Evolutionary conservation across 2,113 vertebrate genomes (phyloP).

Genomic region (Nothoprocta pentlandii): DNA sequence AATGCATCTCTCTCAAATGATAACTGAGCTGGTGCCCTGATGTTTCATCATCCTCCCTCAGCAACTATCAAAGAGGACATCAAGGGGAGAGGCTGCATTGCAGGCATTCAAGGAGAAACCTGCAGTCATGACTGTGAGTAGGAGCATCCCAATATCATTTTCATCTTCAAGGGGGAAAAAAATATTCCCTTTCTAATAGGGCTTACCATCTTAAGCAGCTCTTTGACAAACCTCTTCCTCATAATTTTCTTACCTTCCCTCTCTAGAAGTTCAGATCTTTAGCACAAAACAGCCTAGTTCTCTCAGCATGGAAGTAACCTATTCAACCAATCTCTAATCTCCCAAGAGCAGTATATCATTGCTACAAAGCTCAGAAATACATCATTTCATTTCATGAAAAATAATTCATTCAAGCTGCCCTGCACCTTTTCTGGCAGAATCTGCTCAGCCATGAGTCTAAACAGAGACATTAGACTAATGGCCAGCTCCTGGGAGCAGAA

Average conservation of each 20-base stretch:
- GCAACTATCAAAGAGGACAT: neutral
- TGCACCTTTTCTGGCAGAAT: neutral
- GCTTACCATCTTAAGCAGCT: neutral
- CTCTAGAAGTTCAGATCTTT: neutral
- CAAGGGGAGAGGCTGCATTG: neutral
- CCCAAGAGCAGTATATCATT: neutral
- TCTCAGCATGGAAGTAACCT: neutral
- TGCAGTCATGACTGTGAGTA: neutral
- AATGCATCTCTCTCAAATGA: neutral
- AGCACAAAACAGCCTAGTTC: neutral
- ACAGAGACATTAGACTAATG: neutral
- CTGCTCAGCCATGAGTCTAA: neutral
- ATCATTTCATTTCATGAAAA: constrained; percentile 22
- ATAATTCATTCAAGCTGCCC: neutral
- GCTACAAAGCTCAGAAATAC: constrained; percentile 12
- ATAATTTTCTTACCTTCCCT: neutral
- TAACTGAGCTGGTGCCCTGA: neutral
- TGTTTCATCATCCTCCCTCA: neutral
- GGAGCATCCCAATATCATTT: neutral
- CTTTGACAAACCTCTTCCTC: neutral
- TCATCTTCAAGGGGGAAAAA: neutral
- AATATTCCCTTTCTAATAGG: neutral
- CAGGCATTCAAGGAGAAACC: neutral
- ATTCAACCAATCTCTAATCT: neutral
- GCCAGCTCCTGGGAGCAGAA: neutral